A percentile compares a stretch with the other conserved stretches of the same genome.
Evolutionary conservation across 2,888 invertebrate species (phyloP).

Genomic region (Lepetodrilus schrolli): DNA sequence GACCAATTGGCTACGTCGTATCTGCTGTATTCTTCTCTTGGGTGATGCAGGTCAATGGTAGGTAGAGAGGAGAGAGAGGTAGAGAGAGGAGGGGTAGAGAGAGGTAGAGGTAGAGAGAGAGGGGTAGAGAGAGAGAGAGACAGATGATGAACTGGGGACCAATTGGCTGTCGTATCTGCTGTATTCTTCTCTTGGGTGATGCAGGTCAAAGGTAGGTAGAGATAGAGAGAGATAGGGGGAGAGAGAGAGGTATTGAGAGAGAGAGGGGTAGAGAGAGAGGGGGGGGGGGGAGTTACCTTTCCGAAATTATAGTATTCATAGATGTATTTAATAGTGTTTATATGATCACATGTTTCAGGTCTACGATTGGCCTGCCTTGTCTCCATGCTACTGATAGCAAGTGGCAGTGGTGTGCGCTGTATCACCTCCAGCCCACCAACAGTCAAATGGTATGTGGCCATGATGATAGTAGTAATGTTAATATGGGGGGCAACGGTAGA

Average conservation of each 20-base stretch:
- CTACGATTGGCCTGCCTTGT: conserved; percentile 62
- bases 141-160: too few relatives aligned
- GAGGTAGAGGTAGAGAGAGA: too few relatives aligned
- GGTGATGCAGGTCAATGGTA: conserved; percentile 51
- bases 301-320: too few relatives aligned
- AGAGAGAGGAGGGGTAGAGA: background rate
- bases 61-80: background rate
- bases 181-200: conserved; percentile 58
- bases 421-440: conserved; percentile 53
- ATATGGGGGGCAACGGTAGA: too few relatives aligned
- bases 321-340: too few relatives aligned
- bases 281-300: too few relatives aligned
- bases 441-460: conserved; percentile 59
- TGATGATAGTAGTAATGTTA: too few relatives aligned
- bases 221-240: background rate
- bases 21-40: conserved; percentile 53
- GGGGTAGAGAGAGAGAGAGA: too few relatives aligned
- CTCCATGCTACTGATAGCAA: conserved; percentile 56
- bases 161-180: conserved; percentile 51
- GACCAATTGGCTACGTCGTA: conserved; percentile 55
- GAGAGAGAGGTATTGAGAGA: too few relatives aligned
- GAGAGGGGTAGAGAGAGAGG: too few relatives aligned
- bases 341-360: conserved; percentile 57
- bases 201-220: conserved; percentile 55
- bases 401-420: conserved; percentile 67